Evolutionary conservation across 37 sponge, comb jelly and placozoan species (phyloP).

Genomic region (Eunapius fragilis): DNA sequence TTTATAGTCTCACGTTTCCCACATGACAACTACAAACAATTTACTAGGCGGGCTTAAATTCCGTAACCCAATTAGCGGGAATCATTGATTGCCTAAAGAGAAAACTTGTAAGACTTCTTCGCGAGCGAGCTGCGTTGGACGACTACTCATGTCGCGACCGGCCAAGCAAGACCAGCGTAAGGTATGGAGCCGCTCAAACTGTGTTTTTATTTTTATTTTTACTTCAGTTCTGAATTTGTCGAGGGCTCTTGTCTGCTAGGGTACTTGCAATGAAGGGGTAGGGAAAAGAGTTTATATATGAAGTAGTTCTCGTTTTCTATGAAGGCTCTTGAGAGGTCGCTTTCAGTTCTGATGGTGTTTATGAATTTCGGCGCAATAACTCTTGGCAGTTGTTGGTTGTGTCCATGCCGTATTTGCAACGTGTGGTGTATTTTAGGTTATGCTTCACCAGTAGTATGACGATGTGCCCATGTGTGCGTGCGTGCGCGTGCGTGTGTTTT

Average conservation of each 20-base stretch:
- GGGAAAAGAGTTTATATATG: background rate
- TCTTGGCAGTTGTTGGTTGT: background rate
- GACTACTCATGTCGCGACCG: background rate
- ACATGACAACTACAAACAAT: background rate
- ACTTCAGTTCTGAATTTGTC: too few relatives aligned
- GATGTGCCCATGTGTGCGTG: too few relatives aligned
- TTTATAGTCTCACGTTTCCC: background rate
- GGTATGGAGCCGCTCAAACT: background rate
- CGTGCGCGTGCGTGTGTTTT: background rate
- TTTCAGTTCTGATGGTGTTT: background rate
- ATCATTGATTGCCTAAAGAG: background rate
- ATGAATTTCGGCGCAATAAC: background rate
- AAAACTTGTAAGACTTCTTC: background rate
- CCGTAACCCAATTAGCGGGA: background rate
- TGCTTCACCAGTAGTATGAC: background rate
- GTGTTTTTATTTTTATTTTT: background rate
- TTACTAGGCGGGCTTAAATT: background rate
- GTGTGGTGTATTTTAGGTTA: conserved; percentile 17
- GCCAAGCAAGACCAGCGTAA: background rate
- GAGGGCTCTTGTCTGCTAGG: background rate
- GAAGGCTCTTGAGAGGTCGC: background rate
- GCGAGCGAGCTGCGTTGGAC: background rate
- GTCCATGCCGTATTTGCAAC: background rate
- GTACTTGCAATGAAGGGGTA: background rate
- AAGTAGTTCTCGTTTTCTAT: background rate